Percentiles rank a stretch among this genome's conserved stretches.
Conservation (phyloP, 2,888 invertebrate genomes). For the Orchesellides sinensis region DNA sequence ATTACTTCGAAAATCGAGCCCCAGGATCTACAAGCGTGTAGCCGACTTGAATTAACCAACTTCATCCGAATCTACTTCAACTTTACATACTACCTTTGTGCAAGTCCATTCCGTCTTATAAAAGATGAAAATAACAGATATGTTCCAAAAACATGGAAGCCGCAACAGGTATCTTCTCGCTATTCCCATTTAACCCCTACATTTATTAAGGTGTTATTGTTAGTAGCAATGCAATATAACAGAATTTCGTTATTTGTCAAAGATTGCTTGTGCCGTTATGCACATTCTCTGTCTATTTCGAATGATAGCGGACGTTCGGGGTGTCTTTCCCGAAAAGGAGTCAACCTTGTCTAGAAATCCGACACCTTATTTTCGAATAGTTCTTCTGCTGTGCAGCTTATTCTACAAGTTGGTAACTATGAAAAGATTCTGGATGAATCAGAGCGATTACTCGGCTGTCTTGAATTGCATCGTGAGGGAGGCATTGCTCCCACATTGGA, state of each 20-base stretch:
- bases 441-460: neutral
- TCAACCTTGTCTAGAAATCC: neutral
- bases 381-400: neutral
- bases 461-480: slow-evolving; percentile 6
- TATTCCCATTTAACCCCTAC: no score
- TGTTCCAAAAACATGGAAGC: neutral
- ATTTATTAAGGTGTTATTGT: no score
- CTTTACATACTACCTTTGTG: neutral
- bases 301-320: slow-evolving; percentile 2
- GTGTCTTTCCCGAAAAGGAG: neutral
- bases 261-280: neutral
- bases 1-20: neutral
- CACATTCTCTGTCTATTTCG: neutral
- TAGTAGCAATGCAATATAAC: no score
- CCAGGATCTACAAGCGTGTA: no score
- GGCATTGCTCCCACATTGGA: neutral
- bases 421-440: slow-evolving; percentile 12
- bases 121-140: neutral
- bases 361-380: slow-evolving; percentile 3
- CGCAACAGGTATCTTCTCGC: slow-evolving; percentile 19
- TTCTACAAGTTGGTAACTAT: slow-evolving; percentile 5
- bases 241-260: no score
- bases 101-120: neutral
- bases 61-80: neutral
- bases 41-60: neutral